Conservation (phyloP, 2,888 invertebrate genomes). For the Morpho helenor region DNA sequence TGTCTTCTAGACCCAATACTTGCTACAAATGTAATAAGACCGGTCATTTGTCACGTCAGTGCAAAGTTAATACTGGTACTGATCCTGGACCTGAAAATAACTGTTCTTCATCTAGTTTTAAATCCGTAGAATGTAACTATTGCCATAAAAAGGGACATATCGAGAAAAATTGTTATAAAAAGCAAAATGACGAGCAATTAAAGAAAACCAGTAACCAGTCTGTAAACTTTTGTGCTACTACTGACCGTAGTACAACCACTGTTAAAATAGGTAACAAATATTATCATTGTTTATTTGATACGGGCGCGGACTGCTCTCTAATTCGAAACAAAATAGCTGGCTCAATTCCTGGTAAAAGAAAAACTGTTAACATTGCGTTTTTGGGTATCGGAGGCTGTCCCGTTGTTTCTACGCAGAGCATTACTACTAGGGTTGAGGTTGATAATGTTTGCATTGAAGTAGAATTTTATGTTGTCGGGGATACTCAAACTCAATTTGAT, state of each 20-base stretch:
- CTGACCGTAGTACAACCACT: background rate
- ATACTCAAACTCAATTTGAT: background rate
- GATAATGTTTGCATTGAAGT: background rate
- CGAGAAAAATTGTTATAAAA: background rate
- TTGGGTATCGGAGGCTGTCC: background rate
- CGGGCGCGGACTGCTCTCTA: background rate
- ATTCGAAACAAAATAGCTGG: background rate
- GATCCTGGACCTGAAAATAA: background rate
- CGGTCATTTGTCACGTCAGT: conserved; percentile 12
- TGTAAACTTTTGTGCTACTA: background rate
- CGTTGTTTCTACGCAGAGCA: background rate
- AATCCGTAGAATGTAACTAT: background rate
- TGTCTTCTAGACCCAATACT: background rate
- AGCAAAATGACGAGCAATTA: background rate
- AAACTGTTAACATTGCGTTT: background rate
- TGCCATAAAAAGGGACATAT: background rate
- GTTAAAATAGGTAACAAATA: background rate
- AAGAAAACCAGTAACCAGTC: background rate
- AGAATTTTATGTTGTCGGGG: background rate
- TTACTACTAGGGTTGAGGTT: background rate
- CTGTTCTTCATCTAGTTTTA: background rate
- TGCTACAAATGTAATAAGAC: conserved; percentile 13
- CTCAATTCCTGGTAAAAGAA: background rate
- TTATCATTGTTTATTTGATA: background rate
- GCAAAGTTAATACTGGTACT: background rate